Percentiles rank a stretch among this genome's conserved stretches.
phyloP scores from a whole-genome alignment of 1,140 invertebrate genomes.

The Alviniconcha marisindica region DNA sequence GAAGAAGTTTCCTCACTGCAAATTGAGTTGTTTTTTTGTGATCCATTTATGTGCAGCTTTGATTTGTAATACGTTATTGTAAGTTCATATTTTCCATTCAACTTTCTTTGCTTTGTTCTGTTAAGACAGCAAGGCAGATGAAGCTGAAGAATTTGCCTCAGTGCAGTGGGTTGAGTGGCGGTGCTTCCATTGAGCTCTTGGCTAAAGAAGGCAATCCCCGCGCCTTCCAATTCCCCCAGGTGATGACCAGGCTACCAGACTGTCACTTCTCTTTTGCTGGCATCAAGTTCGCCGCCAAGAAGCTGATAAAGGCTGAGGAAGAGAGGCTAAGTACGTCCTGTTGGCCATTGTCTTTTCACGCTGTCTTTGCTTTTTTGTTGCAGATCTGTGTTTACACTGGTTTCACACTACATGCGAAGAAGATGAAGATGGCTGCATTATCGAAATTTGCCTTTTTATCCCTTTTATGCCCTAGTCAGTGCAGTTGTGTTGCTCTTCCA shows the following conservation, averaged over 20 bases:
- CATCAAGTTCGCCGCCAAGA: constrained; percentile 80
- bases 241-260: constrained; percentile 78
- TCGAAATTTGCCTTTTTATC: not conserved
- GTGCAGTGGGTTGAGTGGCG: constrained; percentile 86
- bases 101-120: constrained; percentile 25
- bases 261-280: constrained; percentile 93
- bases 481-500: too few species aligned
- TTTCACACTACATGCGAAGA: not conserved
- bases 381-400: constrained; percentile 25
- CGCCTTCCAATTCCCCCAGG: constrained; percentile 83
- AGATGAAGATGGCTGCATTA: too few species aligned
- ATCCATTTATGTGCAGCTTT: too few species aligned
- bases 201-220: constrained; percentile 84
- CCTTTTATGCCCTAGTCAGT: too few species aligned
- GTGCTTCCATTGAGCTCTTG: constrained; percentile 89
- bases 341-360: not conserved
- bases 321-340: constrained; percentile 77
- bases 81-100: too few species aligned
- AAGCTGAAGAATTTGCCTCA: constrained; percentile 89
- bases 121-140: constrained; percentile 87
- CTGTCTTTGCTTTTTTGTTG: constrained; percentile 40
- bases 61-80: too few species aligned
- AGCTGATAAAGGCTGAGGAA: constrained; percentile 81
- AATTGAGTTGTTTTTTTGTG: too few species aligned
- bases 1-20: too few species aligned